Evolutionary conservation across 2,888 invertebrate genomes (phyloP).

Genomic region (Rhagonycha fulva): DNA sequence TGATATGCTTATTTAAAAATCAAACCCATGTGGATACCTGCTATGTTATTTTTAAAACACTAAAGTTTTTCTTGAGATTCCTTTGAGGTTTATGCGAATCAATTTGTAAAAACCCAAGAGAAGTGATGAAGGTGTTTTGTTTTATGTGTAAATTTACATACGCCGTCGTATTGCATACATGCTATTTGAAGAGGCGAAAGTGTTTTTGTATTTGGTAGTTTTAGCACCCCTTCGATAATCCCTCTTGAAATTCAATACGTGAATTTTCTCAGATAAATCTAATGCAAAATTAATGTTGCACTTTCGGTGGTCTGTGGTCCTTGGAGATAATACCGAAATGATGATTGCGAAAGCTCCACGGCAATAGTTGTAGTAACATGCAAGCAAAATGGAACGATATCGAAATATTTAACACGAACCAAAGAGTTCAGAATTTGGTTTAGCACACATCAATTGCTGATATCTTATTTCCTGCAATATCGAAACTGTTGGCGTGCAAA

Average conservation of each 20-base stretch:
- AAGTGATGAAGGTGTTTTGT: conserved; percentile 32
- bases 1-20: background rate
- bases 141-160: conserved; percentile 36
- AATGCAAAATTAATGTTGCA: conserved; percentile 44
- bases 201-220: conserved; percentile 26
- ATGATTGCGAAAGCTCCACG: conserved; percentile 18
- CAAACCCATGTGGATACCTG: background rate
- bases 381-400: conserved; percentile 1
- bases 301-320: conserved; percentile 32
- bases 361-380: conserved; percentile 7
- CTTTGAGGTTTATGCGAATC: conserved; percentile 28
- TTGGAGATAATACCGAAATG: conserved; percentile 22
- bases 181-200: conserved; percentile 36
- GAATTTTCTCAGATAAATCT: conserved; percentile 38
- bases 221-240: conserved; percentile 32
- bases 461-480: conserved; percentile 53
- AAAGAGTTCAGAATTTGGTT: conserved; percentile 34
- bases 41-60: background rate
- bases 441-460: conserved; percentile 39
- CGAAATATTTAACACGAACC: conserved; percentile 28
- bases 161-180: conserved; percentile 36
- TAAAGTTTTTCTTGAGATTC: background rate
- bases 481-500: conserved; percentile 54
- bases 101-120: conserved; percentile 33
- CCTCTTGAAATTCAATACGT: conserved; percentile 41